Percentiles rank a stretch among this genome's conserved stretches.
phyloP scores from a whole-genome alignment of 2,797 vertebrate species.

The Rhinichthys osculus region DNA sequence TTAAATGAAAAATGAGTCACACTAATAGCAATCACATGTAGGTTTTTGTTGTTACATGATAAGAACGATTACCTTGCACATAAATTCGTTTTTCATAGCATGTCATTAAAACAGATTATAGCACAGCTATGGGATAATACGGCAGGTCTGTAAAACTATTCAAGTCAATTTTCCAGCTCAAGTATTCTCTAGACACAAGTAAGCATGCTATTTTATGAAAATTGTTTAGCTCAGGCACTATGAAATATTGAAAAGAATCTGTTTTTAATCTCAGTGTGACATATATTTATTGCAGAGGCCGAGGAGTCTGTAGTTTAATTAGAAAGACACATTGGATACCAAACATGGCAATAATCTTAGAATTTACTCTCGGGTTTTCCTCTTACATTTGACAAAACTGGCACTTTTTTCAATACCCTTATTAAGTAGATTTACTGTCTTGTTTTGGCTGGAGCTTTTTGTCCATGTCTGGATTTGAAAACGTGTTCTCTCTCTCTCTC shows the following conservation, averaged over 20 bases:
- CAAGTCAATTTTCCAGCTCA: slow-evolving; percentile 47
- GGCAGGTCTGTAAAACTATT: slow-evolving; percentile 49
- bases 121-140: slow-evolving; percentile 23
- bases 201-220: slow-evolving; percentile 41
- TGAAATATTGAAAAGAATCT: slow-evolving; percentile 49
- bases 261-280: slow-evolving; percentile 52
- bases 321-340: slow-evolving; percentile 48
- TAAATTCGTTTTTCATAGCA: slow-evolving; percentile 47
- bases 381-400: slow-evolving; percentile 43
- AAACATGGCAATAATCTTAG: slow-evolving; percentile 42
- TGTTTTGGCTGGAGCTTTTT: slow-evolving; percentile 55
- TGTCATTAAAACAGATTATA: slow-evolving; percentile 52
- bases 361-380: slow-evolving; percentile 45
- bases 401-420: slow-evolving; percentile 41
- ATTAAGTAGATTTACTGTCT: slow-evolving; percentile 61
- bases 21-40: slow-evolving; percentile 50
- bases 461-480: slow-evolving; percentile 37
- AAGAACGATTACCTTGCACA: slow-evolving; percentile 49
- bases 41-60: slow-evolving; percentile 48
- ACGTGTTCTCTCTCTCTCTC: slow-evolving; percentile 45
- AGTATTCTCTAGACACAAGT: slow-evolving; percentile 42
- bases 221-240: slow-evolving; percentile 54
- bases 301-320: slow-evolving; percentile 49
- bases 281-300: slow-evolving; percentile 49
- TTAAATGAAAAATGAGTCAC: slow-evolving; percentile 48